A percentile compares a stretch with the other conserved stretches of the same genome.
Evolutionary conservation across 2,888 invertebrate species (phyloP).

Genomic region (Cheilosia soror): DNA sequence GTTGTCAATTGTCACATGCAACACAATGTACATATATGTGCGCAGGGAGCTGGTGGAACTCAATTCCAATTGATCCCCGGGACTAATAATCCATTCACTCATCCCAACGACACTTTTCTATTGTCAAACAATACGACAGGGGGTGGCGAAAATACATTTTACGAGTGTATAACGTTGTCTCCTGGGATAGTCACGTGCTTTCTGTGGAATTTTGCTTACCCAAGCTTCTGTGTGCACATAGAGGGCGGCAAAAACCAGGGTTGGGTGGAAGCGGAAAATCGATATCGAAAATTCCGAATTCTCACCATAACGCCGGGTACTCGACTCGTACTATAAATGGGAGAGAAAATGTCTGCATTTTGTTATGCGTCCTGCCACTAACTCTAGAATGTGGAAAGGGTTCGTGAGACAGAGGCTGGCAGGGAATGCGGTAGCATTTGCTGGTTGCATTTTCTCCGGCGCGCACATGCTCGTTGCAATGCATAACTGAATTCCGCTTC

Average conservation of each 20-base stretch:
- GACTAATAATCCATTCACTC: slow-evolving; percentile 45
- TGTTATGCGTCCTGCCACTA: background rate
- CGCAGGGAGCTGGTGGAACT: slow-evolving; percentile 22
- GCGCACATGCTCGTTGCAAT: slow-evolving; percentile 63
- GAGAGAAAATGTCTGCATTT: slow-evolving; percentile 17
- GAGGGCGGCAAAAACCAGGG: background rate
- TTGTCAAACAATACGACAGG: slow-evolving; percentile 50
- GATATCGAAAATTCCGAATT: slow-evolving; percentile 44
- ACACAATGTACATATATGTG: background rate
- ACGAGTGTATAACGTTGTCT: slow-evolving; percentile 28
- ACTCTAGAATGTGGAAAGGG: slow-evolving; percentile 18
- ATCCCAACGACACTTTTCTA: slow-evolving; percentile 30
- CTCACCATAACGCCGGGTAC: slow-evolving; percentile 1
- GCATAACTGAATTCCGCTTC: slow-evolving; percentile 68
- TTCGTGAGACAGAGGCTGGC: slow-evolving; percentile 9
- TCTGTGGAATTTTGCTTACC: slow-evolving; percentile 34
- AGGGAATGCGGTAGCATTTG: slow-evolving; percentile 56
- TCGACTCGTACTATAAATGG: background rate
- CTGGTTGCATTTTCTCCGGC: slow-evolving; percentile 39
- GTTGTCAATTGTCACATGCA: slow-evolving; percentile 30
- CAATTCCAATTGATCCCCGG: slow-evolving; percentile 61
- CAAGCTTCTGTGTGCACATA: background rate
- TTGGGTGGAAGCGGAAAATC: slow-evolving; percentile 40
- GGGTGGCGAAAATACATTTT: background rate
- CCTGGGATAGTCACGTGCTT: slow-evolving; percentile 47